Conservation (phyloP, 2,888 invertebrate species). For the Creontiades dilutus region DNA sequence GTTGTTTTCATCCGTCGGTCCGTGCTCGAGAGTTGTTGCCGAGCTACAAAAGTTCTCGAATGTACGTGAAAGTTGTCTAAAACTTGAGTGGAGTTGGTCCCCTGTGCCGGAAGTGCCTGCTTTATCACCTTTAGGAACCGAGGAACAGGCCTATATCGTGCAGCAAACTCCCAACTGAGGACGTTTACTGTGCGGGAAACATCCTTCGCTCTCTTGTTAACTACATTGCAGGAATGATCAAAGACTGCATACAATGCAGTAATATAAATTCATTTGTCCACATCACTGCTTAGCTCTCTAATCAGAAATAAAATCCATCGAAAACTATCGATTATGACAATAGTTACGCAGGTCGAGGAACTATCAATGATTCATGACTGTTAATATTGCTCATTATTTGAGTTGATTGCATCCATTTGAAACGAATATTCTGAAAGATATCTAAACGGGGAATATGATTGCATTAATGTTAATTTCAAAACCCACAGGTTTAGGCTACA, state of each 20-base stretch:
- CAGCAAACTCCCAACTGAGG: not conserved
- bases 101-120: constrained; percentile 24
- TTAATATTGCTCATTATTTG: no score
- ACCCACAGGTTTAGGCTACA: no score
- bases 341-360: no score
- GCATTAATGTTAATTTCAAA: no score
- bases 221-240: not conserved
- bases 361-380: no score
- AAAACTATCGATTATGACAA: no score
- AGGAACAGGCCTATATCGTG: not conserved
- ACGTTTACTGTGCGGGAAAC: not conserved
- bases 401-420: no score
- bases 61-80: constrained; percentile 4
- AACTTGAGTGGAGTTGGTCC: constrained; percentile 21
- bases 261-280: not conserved
- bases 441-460: no score
- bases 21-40: not conserved
- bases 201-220: not conserved
- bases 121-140: not conserved
- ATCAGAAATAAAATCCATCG: no score
- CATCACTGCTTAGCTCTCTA: no score
- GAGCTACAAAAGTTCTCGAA: not conserved
- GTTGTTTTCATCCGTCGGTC: not conserved
- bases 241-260: not conserved
- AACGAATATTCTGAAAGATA: no score